phyloP scores from a whole-genome alignment of 2,113 vertebrate genomes.

The Chloroceryle aenea region DNA sequence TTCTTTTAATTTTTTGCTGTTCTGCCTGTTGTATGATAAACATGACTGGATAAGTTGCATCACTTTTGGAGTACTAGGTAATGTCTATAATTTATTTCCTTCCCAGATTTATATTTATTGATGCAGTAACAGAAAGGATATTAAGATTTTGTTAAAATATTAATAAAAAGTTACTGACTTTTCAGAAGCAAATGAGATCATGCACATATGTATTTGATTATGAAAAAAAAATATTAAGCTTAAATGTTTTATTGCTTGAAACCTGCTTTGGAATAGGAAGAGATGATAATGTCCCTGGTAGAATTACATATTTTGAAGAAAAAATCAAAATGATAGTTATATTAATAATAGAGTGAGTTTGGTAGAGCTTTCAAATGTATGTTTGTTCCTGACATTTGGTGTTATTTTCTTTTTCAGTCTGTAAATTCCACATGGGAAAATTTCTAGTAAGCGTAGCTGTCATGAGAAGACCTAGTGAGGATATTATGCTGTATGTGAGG shows the following conservation, averaged over 20 bases:
- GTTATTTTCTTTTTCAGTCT: neutral
- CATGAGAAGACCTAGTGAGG: neutral
- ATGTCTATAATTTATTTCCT: neutral
- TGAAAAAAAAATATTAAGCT: neutral
- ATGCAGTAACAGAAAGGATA: neutral
- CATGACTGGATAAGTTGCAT: neutral
- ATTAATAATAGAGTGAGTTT: neutral
- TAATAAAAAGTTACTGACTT: neutral
- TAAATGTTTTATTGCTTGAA: neutral
- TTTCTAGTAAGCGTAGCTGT: neutral
- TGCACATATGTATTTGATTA: neutral
- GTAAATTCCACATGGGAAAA: neutral
- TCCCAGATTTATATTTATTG: neutral
- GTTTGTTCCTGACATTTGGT: neutral
- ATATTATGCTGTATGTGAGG: neutral
- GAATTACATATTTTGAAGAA: neutral
- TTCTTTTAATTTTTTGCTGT: neutral
- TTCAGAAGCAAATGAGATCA: neutral
- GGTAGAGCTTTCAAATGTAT: neutral
- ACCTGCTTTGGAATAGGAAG: neutral
- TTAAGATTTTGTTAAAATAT: neutral
- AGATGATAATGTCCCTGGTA: neutral
- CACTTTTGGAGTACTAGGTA: neutral
- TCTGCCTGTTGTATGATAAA: neutral
- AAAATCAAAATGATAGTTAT: neutral